Evolutionary conservation across 2,113 vertebrate species (phyloP).

Genomic region (Sisor rabdophorus): DNA sequence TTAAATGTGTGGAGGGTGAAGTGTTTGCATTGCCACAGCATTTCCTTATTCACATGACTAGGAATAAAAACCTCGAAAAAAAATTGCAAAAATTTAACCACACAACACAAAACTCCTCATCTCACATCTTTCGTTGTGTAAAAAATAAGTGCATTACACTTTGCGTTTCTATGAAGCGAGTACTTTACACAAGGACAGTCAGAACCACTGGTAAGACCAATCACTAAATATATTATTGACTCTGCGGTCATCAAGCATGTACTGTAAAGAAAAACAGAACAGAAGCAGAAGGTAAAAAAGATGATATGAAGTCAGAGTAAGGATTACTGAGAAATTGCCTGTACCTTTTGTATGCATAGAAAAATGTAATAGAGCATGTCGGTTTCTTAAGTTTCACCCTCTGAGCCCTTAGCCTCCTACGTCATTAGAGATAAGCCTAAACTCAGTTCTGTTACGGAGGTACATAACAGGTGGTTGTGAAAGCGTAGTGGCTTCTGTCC

Average conservation of each 20-base stretch:
- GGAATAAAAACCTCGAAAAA: slow-evolving; percentile 87
- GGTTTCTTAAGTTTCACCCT: slow-evolving; percentile 84
- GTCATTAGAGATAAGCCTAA: slow-evolving; percentile 92
- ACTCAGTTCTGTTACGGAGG: slow-evolving; percentile 92
- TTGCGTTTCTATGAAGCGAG: slow-evolving; percentile 87
- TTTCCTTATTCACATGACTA: slow-evolving; percentile 97
- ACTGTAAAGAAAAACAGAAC: slow-evolving; percentile 71
- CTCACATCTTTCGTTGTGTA: background rate
- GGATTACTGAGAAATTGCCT: slow-evolving; percentile 34
- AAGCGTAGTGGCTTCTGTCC: slow-evolving; percentile 92
- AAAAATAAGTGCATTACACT: slow-evolving; percentile 38
- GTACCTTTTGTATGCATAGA: slow-evolving; percentile 89
- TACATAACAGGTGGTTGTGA: slow-evolving; percentile 94
- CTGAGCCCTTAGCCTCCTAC: slow-evolving; percentile 85
- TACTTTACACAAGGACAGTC: slow-evolving; percentile 87
- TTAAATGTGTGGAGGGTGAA: slow-evolving; percentile 88
- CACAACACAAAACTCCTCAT: background rate
- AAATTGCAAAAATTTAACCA: background rate
- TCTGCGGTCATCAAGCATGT: slow-evolving; percentile 91
- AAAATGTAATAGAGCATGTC: slow-evolving; percentile 96
- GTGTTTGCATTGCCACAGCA: slow-evolving; percentile 99
- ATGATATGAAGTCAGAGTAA: background rate
- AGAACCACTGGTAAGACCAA: slow-evolving; percentile 91
- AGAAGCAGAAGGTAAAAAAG: background rate
- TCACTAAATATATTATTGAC: slow-evolving; percentile 98